Percentiles rank a stretch among this genome's conserved stretches.
Evolutionary conservation across 2,797 vertebrate species (phyloP).

Genomic region (Xenentodon cancila): DNA sequence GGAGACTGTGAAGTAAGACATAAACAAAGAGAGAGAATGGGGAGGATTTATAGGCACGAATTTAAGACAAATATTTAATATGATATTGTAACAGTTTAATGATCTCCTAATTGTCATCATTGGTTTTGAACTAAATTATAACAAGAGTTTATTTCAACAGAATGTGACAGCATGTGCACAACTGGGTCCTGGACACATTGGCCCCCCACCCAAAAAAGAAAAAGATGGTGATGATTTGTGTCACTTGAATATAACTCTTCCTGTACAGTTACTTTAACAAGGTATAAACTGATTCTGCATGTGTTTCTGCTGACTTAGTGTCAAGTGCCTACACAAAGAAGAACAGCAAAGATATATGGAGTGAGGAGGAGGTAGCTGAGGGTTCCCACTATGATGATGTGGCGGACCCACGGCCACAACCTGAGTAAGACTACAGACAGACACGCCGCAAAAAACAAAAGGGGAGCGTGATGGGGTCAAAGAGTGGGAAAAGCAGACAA

Average conservation of each 20-base stretch:
- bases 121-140: not conserved
- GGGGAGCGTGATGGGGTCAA: too few species aligned
- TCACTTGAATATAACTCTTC: not conserved
- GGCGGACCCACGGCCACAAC: conserved; percentile 74
- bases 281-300: not conserved
- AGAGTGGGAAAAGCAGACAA: too few species aligned
- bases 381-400: conserved; percentile 77
- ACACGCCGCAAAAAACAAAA: too few species aligned
- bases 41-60: too few species aligned
- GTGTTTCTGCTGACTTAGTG: conserved; percentile 28
- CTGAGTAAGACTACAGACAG: conserved; percentile 70
- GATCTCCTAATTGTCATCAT: not conserved
- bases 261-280: not conserved
- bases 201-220: conserved; percentile 41
- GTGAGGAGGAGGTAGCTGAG: conserved; percentile 78
- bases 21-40: not conserved
- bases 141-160: conserved; percentile 37
- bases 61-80: too few species aligned
- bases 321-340: conserved; percentile 34
- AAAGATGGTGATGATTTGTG: conserved; percentile 43
- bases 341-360: conserved; percentile 77
- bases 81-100: not conserved
- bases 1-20: conserved; percentile 57
- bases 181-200: conserved; percentile 74
- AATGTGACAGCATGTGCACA: conserved; percentile 21